Base-by-base conservation (phyloP, 2,888 invertebrate species). In the Chrysopilus asiliformis region DNA sequence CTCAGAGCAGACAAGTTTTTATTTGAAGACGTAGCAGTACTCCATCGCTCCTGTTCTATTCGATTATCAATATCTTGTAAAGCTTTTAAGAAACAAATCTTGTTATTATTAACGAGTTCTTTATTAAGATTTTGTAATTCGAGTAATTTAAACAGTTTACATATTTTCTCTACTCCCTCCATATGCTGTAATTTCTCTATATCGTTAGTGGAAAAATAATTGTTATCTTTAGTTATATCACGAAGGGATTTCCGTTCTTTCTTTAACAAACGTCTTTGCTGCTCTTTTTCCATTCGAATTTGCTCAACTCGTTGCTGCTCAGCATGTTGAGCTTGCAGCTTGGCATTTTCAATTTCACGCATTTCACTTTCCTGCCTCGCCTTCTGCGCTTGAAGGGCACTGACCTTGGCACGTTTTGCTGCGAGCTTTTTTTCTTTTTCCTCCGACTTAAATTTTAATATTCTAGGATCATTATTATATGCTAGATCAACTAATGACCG, bases 391-490 rank as follows among this genome's bases (percentile, higher is more conserved):
- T 80, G 80, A 0, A 75, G 79, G 13, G 82, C 83, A 61, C 84
- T 76, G 71, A 80, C 80, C 64, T 80, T 83, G 0, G 94, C 94
- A 47, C 79, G 70, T 57, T 94, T 95, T 2, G 79, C 79, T 4
- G 90, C 91, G 33, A 83, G 64, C 60, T 93, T 94, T 47, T 74
- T 78, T 48, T 91, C 86, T 53, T 86, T 90, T 47, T 95, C 94
- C 38, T 93, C 89, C 49, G 89, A 89, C 53, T 89, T 93, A 62
- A 94, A 94, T 49, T 78, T 76, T 38, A 74, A 76, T 53, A 99
- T 89, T 48, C 98, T 71, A 1, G 95, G 95, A 66, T 99, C 98
- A 56, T 83, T 77, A 46, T 80, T 76, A 60, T 97, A 97, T 0
- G 95, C 91, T 57, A 86, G 71, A 56, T 99, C 97, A 33, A 99